Conservation (phyloP, 2,888 invertebrate genomes). For the Neocrepidodera transversa region DNA sequence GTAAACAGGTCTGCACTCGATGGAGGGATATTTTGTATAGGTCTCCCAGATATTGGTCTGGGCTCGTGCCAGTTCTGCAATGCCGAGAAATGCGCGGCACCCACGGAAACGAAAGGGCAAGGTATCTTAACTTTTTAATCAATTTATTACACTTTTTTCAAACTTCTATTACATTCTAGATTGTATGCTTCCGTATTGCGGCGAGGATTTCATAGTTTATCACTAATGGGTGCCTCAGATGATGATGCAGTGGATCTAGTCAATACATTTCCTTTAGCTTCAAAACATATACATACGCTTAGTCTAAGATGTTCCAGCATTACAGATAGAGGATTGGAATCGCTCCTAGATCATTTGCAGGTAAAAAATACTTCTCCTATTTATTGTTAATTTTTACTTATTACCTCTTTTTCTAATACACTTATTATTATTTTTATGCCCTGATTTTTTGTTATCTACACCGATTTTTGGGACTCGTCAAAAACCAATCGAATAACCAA, state of each 20-base stretch:
- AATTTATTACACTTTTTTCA: neutral
- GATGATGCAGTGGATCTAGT: constrained; percentile 89
- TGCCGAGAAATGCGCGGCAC: constrained; percentile 77
- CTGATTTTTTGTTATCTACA: too few relatives aligned
- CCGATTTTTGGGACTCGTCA: too few relatives aligned
- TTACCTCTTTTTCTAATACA: too few relatives aligned
- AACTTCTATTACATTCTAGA: constrained; percentile 55
- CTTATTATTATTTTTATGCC: too few relatives aligned
- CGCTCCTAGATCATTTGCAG: constrained; percentile 86
- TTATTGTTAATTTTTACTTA: too few relatives aligned
- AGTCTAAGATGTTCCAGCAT: constrained; percentile 89
- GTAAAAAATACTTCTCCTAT: constrained; percentile 59
- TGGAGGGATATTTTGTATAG: constrained; percentile 92
- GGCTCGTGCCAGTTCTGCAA: constrained; percentile 80
- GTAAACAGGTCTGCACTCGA: constrained; percentile 66
- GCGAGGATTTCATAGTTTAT: constrained; percentile 85
- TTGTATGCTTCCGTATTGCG: constrained; percentile 83
- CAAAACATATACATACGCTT: constrained; percentile 84
- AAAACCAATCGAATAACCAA: too few relatives aligned
- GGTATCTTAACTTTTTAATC: constrained; percentile 15
- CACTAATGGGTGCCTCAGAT: constrained; percentile 85
- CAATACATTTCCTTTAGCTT: constrained; percentile 81
- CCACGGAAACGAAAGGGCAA: constrained; percentile 61
- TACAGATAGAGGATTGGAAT: constrained; percentile 89
- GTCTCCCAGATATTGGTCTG: constrained; percentile 73